These are phyloP conservation scores for Erebia ligea DNA, from an alignment of 2,888 invertebrate species.

Conservation along the genomic window DNA sequence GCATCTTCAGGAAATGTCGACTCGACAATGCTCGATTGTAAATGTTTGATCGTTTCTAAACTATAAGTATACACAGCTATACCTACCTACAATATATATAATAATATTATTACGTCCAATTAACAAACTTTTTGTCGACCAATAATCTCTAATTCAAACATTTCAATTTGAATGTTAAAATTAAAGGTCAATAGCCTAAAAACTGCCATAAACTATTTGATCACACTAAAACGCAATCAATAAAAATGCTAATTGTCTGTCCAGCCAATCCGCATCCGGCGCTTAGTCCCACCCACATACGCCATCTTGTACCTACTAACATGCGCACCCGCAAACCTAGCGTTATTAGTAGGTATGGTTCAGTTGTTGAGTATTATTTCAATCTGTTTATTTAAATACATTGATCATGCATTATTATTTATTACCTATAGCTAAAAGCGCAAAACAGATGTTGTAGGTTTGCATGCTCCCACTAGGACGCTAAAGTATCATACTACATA, in stretches of 20 bases:
- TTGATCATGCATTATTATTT: too few species aligned
- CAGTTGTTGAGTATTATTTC: not conserved
- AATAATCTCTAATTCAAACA: not conserved
- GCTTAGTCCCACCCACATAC: slow-evolving; percentile 67
- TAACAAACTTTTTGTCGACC: not conserved
- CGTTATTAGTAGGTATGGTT: not conserved
- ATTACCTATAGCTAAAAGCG: too few species aligned
- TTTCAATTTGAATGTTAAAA: not conserved
- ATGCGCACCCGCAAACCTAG: slow-evolving; percentile 63
- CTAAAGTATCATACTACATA: too few species aligned
- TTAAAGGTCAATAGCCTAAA: slow-evolving; percentile 8
- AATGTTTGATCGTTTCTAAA: too few species aligned
- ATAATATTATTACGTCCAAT: not conserved
- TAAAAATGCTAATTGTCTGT: slow-evolving; percentile 35
- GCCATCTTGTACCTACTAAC: slow-evolving; percentile 62
- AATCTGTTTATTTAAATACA: too few species aligned
- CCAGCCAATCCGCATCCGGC: slow-evolving; percentile 65
- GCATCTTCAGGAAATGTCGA: too few species aligned
- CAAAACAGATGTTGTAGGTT: too few species aligned
- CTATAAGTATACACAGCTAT: too few species aligned
- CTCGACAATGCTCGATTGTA: too few species aligned
- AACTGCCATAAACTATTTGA: not conserved
- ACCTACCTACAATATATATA: too few species aligned
- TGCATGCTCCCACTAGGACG: too few species aligned
- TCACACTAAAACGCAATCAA: slow-evolving; percentile 17